phyloP scores from a whole-genome alignment of 1,140 invertebrate genomes.

The Lordiphosa stackelbergi region DNA sequence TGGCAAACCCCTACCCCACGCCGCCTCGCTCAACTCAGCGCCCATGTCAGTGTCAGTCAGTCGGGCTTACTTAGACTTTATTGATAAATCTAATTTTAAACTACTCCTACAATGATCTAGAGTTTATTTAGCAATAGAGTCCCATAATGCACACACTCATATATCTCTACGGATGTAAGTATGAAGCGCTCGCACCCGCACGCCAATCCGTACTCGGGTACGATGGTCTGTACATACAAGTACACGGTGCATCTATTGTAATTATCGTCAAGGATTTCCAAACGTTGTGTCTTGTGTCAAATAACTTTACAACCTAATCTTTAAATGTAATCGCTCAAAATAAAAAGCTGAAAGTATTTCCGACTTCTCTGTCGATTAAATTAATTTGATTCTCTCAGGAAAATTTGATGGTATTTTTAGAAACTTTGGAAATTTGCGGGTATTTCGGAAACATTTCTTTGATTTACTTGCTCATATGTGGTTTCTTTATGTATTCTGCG shows the following conservation, averaged over 20 bases:
- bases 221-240: conserved; percentile 3
- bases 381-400: no score
- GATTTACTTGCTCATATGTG: no score
- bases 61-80: conserved; percentile 23
- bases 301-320: conserved; percentile 5
- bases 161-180: conserved; percentile 7
- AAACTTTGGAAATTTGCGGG: no score
- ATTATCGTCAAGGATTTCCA: conserved; percentile 8
- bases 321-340: conserved; percentile 3
- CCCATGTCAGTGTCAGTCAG: conserved; percentile 18
- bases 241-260: conserved; percentile 11
- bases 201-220: neutral
- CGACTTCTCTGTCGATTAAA: no score
- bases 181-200: neutral
- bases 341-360: no score
- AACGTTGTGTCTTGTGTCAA: conserved; percentile 12
- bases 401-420: no score
- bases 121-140: conserved; percentile 29
- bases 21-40: conserved; percentile 2
- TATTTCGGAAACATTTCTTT: no score
- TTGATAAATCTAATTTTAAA: conserved; percentile 28
- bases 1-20: neutral
- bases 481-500: no score
- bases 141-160: conserved; percentile 6
- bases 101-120: conserved; percentile 25